phyloP scores from a whole-genome alignment of 2,113 vertebrate genomes.

The Callocephalon fimbriatum region DNA sequence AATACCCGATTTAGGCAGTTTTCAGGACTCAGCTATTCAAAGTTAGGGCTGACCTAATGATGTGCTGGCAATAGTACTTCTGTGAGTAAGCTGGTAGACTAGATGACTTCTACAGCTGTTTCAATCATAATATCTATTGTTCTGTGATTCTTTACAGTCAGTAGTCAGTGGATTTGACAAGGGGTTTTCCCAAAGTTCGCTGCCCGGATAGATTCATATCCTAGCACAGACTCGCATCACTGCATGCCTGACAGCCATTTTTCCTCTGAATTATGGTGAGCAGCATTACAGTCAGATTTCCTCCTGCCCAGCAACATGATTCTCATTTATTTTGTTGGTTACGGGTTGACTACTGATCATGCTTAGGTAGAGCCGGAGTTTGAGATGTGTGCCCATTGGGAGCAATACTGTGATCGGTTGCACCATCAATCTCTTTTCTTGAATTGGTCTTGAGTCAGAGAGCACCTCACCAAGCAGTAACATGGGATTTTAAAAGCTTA shows the following conservation, averaged over 20 bases:
- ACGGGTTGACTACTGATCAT: background rate
- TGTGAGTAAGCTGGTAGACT: background rate
- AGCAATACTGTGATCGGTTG: background rate
- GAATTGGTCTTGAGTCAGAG: background rate
- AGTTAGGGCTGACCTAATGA: background rate
- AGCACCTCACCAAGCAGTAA: background rate
- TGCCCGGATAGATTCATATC: background rate
- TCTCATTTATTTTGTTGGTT: background rate
- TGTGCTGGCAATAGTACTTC: background rate
- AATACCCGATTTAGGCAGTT: conserved; percentile 21
- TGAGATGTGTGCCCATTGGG: background rate
- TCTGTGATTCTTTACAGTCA: background rate
- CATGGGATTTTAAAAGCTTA: background rate
- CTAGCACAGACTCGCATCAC: background rate
- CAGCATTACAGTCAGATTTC: background rate
- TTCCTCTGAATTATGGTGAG: background rate
- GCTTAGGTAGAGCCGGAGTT: background rate
- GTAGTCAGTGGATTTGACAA: background rate
- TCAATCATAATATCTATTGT: background rate
- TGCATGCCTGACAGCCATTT: background rate
- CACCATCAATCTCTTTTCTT: background rate
- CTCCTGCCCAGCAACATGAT: background rate
- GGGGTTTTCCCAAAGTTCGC: conserved; percentile 1
- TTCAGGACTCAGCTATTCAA: background rate
- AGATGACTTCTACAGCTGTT: conserved; percentile 8